Evolutionary conservation across 2,113 vertebrate species (phyloP).

Genomic region (Neolamprologus sp.): DNA sequence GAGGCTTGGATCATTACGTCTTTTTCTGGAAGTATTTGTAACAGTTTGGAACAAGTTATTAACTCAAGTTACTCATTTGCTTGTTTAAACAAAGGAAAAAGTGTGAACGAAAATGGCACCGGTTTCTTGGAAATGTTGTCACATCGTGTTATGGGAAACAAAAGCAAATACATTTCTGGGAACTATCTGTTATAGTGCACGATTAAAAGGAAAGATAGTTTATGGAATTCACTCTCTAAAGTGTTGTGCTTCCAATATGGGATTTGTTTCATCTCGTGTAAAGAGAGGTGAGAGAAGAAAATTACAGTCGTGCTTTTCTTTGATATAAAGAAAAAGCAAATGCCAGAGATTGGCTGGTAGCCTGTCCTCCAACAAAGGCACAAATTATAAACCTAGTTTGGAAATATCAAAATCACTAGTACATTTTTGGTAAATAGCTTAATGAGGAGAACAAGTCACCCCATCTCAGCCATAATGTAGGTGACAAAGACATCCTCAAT

Average conservation of each 20-base stretch:
- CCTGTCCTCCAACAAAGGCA: background rate
- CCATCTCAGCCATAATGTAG: background rate
- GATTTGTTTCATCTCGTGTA: background rate
- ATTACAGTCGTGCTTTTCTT: background rate
- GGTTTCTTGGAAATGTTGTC: background rate
- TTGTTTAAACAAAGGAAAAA: constrained; percentile 7
- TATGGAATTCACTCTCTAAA: background rate
- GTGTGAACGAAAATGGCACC: background rate
- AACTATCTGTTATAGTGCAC: background rate
- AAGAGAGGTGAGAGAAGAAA: background rate
- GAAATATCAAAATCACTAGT: background rate
- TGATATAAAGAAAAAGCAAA: background rate
- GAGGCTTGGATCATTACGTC: background rate
- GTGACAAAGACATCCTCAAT: background rate
- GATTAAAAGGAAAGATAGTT: background rate
- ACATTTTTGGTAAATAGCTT: background rate
- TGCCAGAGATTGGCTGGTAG: background rate
- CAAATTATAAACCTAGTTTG: background rate
- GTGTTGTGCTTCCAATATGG: background rate
- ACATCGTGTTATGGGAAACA: background rate
- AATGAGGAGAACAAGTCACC: background rate
- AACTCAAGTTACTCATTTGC: background rate
- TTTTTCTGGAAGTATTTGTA: background rate
- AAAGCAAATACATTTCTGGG: background rate
- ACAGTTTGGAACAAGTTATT: constrained; percentile 9